phyloP scores from a whole-genome alignment of 2,113 vertebrate genomes.

The Clarias gariepinus region DNA sequence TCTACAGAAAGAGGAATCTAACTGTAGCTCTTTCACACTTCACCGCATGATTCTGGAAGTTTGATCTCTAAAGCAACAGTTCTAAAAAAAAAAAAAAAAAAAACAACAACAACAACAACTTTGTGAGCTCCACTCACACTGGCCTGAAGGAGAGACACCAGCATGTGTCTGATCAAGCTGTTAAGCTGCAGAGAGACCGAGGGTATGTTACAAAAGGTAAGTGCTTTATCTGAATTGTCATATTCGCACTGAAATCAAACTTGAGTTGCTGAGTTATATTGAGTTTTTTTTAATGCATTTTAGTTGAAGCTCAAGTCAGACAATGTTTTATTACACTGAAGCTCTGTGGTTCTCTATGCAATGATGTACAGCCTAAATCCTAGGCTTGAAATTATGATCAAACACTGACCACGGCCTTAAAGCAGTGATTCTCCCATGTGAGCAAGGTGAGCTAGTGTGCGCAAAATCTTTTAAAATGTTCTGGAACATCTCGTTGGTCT shows the following conservation, averaged over 20 bases:
- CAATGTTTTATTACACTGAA: background rate
- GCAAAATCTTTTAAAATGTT: too few relatives aligned
- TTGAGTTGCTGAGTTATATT: background rate
- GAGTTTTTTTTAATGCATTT: background rate
- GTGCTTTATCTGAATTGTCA: background rate
- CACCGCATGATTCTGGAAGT: conserved; percentile 28
- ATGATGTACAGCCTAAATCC: background rate
- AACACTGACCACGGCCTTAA: background rate
- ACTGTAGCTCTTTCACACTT: conserved; percentile 35
- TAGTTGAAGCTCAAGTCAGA: background rate
- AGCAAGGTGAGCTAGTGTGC: too few relatives aligned
- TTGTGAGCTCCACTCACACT: conserved; percentile 30
- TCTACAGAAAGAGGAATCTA: conserved; percentile 22
- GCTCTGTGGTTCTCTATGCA: background rate
- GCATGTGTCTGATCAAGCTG: conserved; percentile 10
- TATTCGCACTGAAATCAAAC: background rate
- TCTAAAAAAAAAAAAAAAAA: background rate
- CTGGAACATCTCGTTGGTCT: background rate
- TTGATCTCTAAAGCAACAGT: conserved; percentile 35
- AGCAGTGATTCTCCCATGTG: background rate
- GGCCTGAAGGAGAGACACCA: conserved; percentile 23
- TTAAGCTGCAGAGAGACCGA: background rate
- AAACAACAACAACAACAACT: background rate
- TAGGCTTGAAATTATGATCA: background rate
- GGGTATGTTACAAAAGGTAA: background rate